phyloP scores from a whole-genome alignment of 2,797 vertebrate species.

The Falco naumanni region DNA sequence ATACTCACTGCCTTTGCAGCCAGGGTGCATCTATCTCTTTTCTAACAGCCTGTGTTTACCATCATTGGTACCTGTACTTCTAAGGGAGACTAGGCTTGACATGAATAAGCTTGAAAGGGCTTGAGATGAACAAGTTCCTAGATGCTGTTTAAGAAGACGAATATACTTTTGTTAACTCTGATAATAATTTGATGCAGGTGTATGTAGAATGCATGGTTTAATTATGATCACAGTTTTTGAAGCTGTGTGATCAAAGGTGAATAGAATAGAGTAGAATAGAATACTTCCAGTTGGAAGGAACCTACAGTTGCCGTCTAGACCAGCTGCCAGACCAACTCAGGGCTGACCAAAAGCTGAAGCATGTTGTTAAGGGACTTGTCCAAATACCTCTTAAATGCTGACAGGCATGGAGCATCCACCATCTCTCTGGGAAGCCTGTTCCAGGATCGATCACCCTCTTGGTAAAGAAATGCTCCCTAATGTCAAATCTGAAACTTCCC shows the following conservation, averaged over 20 bases:
- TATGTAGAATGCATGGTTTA: neutral
- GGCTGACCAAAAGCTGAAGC: neutral
- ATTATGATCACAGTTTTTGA: neutral
- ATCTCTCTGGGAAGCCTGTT: neutral
- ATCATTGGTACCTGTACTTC: neutral
- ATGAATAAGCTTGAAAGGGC: neutral
- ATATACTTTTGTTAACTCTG: neutral
- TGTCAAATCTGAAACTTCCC: neutral
- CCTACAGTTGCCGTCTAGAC: neutral
- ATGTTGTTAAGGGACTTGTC: too few relatives aligned
- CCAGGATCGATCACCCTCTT: neutral
- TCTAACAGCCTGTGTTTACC: neutral
- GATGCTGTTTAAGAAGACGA: neutral
- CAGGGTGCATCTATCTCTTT: neutral
- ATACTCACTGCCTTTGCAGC: neutral
- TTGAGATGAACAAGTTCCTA: neutral
- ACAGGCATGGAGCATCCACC: too few relatives aligned
- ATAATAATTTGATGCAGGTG: neutral
- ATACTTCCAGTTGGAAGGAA: neutral
- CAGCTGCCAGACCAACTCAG: neutral
- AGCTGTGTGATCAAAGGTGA: neutral
- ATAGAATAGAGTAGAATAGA: neutral
- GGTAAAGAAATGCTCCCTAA: neutral
- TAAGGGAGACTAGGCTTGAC: neutral
- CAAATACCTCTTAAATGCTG: too few relatives aligned